A percentile compares a stretch with the other conserved stretches of the same genome.
Evolutionary conservation across 1,140 invertebrate species (phyloP).

Genomic region (Panagrolaimus sp.): DNA sequence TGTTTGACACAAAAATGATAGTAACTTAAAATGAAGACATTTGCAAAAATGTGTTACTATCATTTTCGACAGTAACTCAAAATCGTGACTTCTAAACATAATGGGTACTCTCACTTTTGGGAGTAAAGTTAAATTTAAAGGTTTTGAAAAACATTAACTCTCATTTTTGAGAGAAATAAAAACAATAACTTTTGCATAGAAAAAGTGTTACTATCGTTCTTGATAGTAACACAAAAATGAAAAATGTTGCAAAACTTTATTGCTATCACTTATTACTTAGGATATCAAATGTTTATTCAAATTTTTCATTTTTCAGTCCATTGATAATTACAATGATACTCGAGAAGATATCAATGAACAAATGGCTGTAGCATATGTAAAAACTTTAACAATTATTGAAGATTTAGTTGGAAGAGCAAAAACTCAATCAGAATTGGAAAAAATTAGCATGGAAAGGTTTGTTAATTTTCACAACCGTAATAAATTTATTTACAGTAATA

Average conservation of each 20-base stretch:
- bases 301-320: not conserved
- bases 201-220: not conserved
- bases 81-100: too few relatives aligned
- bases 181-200: too few relatives aligned
- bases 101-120: too few relatives aligned
- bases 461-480: not conserved
- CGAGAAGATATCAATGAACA: not conserved
- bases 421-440: not conserved
- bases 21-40: too few relatives aligned
- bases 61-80: too few relatives aligned
- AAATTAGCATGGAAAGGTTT: not conserved
- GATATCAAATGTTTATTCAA: not conserved
- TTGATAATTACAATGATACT: not conserved
- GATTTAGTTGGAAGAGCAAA: not conserved
- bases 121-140: too few relatives aligned
- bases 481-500: not conserved
- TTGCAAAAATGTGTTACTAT: too few relatives aligned
- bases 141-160: too few relatives aligned
- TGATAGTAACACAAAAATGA: not conserved
- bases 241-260: not conserved
- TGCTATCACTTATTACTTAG: not conserved
- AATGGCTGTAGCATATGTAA: not conserved
- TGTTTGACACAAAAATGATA: too few relatives aligned
- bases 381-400: not conserved
- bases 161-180: too few relatives aligned